Base-by-base conservation (phyloP, 2,113 vertebrate species). In the Tragelaphus scriptus region DNA sequence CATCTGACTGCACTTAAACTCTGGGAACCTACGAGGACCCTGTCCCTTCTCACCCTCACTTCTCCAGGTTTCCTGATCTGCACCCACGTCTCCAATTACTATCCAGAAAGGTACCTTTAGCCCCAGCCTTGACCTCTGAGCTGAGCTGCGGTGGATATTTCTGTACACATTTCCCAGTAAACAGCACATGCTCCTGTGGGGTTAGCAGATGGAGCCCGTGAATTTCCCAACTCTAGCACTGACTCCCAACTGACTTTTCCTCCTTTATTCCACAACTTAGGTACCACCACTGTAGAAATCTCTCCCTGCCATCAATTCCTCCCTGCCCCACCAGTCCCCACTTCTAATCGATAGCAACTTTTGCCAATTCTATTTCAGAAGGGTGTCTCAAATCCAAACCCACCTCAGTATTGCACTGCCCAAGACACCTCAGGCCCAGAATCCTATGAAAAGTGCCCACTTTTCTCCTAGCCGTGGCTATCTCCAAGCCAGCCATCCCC, bases 331-430 rank as follows among this genome's bases (percentile, higher is more conserved):
- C 19, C 28, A 21, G 6, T 56, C 85, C 28, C 44, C 65, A 65
- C 30, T 82, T 82, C 19, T 51, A n/a, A 32, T 1, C 49, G 65
- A 23, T 19, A 36, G 82, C 17, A 32, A 11, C 2, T 56, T 77
- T 82, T 58, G 21, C 36, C 36, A 58, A n/a, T 77, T 79, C 68
- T n/a, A 5, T 80, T 88, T 95, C n/a, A 61, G 11, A 55, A 90
- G 90, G 10, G 32, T 21, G 44, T 53, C 61, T 65, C 40, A 23
- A 23, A 58, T 30, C 47, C 6, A 17, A 4, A 13, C 26, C 61
- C 9, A 4, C 5, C 11, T 44, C 25, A 0, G 10, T 8, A n/a
- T 49, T 47, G 12, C 30, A 11, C 5, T 28, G 32, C 21, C n/a
- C 2, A 26, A 93, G 28, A 65, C 40, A 6, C 14, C 77, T 49